phyloP scores from a whole-genome alignment of 35 echinoderm and acorn worm genomes.

The Strongylocentrotus purpuratus region DNA sequence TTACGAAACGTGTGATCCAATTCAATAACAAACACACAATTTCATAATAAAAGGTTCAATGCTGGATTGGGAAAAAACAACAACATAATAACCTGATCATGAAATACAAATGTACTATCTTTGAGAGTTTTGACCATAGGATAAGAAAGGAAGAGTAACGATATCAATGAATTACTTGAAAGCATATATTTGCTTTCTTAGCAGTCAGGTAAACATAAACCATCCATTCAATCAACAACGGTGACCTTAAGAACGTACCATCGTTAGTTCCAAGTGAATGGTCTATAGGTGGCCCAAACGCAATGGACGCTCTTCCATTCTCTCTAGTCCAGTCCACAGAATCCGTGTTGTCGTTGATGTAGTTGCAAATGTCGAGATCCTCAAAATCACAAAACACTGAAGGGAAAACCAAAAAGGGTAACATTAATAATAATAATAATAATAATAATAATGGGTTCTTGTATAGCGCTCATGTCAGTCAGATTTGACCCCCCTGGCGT shows the following conservation, averaged over 20 bases:
- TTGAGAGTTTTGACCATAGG: neutral
- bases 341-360: slow-evolving; percentile 32
- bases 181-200: too few species aligned
- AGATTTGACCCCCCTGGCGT: too few species aligned
- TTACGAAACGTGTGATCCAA: too few species aligned
- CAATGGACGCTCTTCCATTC: neutral
- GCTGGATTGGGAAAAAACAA: too few species aligned
- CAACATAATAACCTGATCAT: neutral
- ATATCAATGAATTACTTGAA: too few species aligned
- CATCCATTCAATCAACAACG: neutral
- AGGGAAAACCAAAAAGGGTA: neutral
- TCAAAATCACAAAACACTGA: slow-evolving; percentile 46
- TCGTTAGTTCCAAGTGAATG: slow-evolving; percentile 7
- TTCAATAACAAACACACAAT: too few species aligned
- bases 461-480: too few species aligned
- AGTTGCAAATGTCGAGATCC: slow-evolving; percentile 7
- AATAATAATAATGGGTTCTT: too few species aligned
- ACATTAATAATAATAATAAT: too few species aligned
- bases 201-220: neutral
- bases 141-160: neutral
- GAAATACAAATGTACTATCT: neutral
- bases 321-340: slow-evolving; percentile 13
- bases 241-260: neutral
- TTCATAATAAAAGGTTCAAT: too few species aligned
- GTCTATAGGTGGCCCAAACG: neutral